Conservation (phyloP, 1,140 invertebrate species). For the Linepithema humile region DNA sequence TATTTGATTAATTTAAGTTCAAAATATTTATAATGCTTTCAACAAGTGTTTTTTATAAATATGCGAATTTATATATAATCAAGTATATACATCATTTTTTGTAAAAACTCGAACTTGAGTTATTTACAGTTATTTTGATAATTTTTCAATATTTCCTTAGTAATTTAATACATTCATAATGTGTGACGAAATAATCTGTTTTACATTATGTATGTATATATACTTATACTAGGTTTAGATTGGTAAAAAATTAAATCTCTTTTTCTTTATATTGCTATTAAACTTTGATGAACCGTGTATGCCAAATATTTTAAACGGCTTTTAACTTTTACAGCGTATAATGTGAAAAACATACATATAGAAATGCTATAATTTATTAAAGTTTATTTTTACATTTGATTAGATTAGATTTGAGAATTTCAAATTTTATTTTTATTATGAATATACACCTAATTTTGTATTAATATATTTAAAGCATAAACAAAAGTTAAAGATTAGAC, state of each 20-base stretch:
- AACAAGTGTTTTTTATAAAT: too few relatives aligned
- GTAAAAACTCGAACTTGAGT: neutral
- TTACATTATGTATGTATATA: conserved; percentile 5
- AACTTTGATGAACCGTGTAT: conserved; percentile 11
- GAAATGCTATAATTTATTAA: neutral
- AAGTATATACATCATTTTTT: too few relatives aligned
- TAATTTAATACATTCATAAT: too few relatives aligned
- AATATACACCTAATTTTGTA: conserved; percentile 38
- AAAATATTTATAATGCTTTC: too few relatives aligned
- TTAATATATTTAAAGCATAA: conserved; percentile 11
- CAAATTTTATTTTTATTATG: conserved; percentile 30
- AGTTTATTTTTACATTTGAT: neutral
- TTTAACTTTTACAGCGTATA: neutral
- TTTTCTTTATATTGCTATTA: conserved; percentile 17
- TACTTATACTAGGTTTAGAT: neutral
- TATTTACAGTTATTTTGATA: neutral
- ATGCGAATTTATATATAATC: too few relatives aligned
- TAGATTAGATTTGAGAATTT: too few relatives aligned
- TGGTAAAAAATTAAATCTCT: neutral
- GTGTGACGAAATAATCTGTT: conserved; percentile 3
- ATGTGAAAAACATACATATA: neutral
- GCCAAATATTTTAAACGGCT: conserved; percentile 31
- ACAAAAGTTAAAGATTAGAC: conserved; percentile 18
- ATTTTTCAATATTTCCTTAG: conserved; percentile 7
- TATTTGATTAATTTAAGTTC: conserved; percentile 20